Conservation (phyloP, 2,888 invertebrate genomes). For the Leptopilina drosophilae region DNA sequence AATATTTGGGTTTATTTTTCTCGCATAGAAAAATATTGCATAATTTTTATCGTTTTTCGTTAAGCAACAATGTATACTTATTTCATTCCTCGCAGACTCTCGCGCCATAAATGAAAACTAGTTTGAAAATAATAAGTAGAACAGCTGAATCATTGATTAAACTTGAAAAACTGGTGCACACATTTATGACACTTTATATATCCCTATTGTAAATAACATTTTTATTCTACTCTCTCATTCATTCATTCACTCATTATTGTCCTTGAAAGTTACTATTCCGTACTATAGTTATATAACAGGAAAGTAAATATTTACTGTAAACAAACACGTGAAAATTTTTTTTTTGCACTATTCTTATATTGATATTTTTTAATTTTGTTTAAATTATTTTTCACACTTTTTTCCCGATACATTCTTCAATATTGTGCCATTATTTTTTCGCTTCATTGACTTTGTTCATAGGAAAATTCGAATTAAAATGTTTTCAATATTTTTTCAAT, state of each 20-base stretch:
- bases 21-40: no score
- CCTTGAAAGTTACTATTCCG: not conserved
- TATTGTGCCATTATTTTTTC: no score
- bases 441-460: no score
- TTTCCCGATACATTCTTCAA: no score
- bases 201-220: not conserved
- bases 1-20: no score
- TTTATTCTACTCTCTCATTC: not conserved
- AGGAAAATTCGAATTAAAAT: no score
- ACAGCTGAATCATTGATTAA: constrained; percentile 28
- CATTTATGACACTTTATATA: constrained; percentile 1
- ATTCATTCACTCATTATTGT: constrained; percentile 10
- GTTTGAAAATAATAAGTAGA: not conserved
- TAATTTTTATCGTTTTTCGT: no score
- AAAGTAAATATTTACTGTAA: not conserved
- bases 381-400: not conserved
- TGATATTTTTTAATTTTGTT: not conserved
- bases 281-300: not conserved
- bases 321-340: not conserved
- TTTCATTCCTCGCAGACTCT: not conserved
- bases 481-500: no score
- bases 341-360: no score
- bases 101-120: not conserved
- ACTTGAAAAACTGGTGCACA: constrained; percentile 32
- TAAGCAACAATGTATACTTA: not conserved